Percentiles rank a stretch among this genome's conserved stretches.
These are phyloP conservation scores for Enteromius treurensis DNA, from an alignment of 2,797 vertebrate species.

Conservation along the genomic window DNA sequence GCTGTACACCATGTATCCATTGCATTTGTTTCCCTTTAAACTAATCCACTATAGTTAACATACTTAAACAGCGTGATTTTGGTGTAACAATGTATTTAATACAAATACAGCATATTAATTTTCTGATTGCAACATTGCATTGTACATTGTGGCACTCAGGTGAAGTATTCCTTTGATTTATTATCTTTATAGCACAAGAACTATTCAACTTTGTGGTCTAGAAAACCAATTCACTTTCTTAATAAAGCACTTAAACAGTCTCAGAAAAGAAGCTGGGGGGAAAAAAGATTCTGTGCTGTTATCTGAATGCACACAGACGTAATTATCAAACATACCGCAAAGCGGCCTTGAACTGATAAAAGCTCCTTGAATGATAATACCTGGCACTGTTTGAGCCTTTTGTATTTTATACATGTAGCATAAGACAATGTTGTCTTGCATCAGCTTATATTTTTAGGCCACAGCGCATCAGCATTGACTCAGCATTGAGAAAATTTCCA, in stretches of 20 bases:
- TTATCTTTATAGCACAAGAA: not conserved
- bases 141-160: not conserved
- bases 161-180: constrained; percentile 14
- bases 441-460: constrained; percentile 9
- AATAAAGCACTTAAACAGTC: constrained; percentile 16
- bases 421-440: not conserved
- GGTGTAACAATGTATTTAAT: not conserved
- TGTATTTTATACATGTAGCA: constrained; percentile 28
- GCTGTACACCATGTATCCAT: not conserved
- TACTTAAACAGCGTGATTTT: not conserved
- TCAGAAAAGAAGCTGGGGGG: not conserved
- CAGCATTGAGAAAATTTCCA: not conserved
- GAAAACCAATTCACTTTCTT: constrained; percentile 13
- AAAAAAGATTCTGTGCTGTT: not conserved
- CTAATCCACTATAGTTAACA: not conserved
- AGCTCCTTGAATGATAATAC: not conserved
- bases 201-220: not conserved
- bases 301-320: not conserved
- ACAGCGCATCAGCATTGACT: not conserved
- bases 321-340: constrained; percentile 7
- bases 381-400: not conserved
- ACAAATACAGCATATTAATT: constrained; percentile 11
- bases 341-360: constrained; percentile 8
- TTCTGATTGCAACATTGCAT: constrained; percentile 15
- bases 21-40: not conserved